phyloP scores from a whole-genome alignment of 2,113 vertebrate genomes.

The Phycodurus eques region DNA sequence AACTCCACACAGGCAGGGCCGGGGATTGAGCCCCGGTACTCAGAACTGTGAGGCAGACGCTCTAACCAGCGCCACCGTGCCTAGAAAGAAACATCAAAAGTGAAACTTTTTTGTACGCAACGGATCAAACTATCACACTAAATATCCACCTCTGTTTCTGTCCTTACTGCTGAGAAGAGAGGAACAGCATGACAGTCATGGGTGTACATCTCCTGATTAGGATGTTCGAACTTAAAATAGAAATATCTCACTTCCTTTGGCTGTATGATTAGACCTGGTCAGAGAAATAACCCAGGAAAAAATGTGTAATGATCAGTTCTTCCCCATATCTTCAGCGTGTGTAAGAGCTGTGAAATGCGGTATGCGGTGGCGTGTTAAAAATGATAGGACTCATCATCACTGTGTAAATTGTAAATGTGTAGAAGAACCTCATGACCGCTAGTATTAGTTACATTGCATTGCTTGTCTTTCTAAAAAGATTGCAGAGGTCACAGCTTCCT shows the following conservation, averaged over 20 bases:
- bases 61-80: no score
- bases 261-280: slow-evolving; percentile 43
- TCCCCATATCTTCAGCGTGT: slow-evolving; percentile 25
- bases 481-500: slow-evolving; percentile 52
- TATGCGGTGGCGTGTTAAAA: neutral
- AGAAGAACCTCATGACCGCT: neutral
- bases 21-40: no score
- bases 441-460: neutral
- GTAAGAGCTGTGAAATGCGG: neutral
- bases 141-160: neutral
- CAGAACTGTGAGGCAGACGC: no score
- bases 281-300: slow-evolving; percentile 41
- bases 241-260: slow-evolving; percentile 44
- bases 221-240: slow-evolving; percentile 14
- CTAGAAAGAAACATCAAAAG: no score
- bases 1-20: no score
- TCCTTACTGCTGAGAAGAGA: neutral
- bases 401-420: neutral
- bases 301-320: slow-evolving; percentile 13
- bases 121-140: neutral
- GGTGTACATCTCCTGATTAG: slow-evolving; percentile 11
- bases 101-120: no score
- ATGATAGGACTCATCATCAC: slow-evolving; percentile 7
- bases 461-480: slow-evolving; percentile 1
- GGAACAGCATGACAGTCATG: slow-evolving; percentile 3